Percentiles rank a stretch among this genome's conserved stretches.
Evolutionary conservation across 1,140 invertebrate genomes (phyloP).

Genomic region (Penaeus chinensis): DNA sequence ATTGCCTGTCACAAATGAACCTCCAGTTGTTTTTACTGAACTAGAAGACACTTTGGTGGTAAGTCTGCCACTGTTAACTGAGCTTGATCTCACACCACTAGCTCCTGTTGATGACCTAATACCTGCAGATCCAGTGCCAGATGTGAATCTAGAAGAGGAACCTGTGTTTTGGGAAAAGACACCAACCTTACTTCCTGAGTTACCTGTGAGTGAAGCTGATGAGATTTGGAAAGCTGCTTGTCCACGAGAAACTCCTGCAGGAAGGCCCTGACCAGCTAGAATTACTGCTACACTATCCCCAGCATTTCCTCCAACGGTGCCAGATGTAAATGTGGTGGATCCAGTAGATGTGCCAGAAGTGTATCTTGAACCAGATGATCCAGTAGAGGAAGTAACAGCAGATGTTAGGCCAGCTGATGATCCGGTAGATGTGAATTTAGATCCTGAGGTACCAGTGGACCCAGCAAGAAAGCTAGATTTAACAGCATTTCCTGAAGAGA

Average conservation of each 20-base stretch:
- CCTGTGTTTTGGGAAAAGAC: not conserved
- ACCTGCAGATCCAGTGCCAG: not conserved
- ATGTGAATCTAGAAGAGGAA: not conserved
- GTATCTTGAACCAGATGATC: not conserved
- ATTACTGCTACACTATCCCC: constrained; percentile 1
- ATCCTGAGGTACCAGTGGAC: not conserved
- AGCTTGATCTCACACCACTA: not conserved
- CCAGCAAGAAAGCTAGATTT: not conserved
- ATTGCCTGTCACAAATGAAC: too few relatives aligned
- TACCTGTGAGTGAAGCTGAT: not conserved
- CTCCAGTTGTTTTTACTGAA: not conserved
- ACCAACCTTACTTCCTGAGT: not conserved
- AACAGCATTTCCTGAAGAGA: not conserved
- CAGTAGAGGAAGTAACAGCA: not conserved
- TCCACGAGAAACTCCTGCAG: not conserved
- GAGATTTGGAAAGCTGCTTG: constrained; percentile 5
- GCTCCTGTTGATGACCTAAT: not conserved
- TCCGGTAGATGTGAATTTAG: not conserved
- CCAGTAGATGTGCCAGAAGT: not conserved
- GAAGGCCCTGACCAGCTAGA: constrained; percentile 2
- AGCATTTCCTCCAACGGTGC: not conserved
- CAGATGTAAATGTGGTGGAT: not conserved
- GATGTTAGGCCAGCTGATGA: not conserved
- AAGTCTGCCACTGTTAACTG: not conserved
- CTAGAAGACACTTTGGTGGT: not conserved